Base-by-base conservation (phyloP, 2,888 invertebrate genomes). In the Conomelus anceps region DNA sequence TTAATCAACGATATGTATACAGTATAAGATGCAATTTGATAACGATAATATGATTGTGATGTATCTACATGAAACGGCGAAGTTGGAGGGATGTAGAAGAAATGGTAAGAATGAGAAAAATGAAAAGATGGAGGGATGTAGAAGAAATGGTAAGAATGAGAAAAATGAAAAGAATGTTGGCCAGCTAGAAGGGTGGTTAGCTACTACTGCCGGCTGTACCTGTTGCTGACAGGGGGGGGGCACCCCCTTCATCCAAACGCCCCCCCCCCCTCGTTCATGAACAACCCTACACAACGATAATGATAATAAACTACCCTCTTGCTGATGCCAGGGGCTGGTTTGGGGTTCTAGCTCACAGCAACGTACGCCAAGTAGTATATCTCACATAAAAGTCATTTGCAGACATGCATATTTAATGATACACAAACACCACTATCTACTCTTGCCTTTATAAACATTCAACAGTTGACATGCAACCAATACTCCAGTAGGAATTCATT, bases 381-480 rank as follows among this genome's bases (percentile, higher is more conserved):
- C 86, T 22, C 34, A n/a, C 34, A 22, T 86, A 34, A 63, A 34
- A 4, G 41, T n/a, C 22, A 22, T 41, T 22, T 22, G 41, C 23
- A 22, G 41, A 22, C 23, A 63, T 22, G 88, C 23, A 23, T 88
- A 34, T 34, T n/a, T 26, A 26, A 22, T 22, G 41, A 63, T 63
- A n/a, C 13, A 63, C 63, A 20, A 63, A 63, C 63, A 63, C 63
- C 63, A 63, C 0, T n/a, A 6, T 3, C 1, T 7, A n/a, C 63
- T 63, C 20, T 63, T 63, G 20, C 63, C 63, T 22, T 26, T n/a
- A n/a, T 86, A 86, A 17, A 22, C 26, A 84, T 86, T 63, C 89
- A 87, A 87, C 84, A 29, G 90, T 23, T 41, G 87, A 84, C 84
- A 84, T 86, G 22, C 85, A 22, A 87, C 84, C 89, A 26, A 88